Base-by-base conservation (phyloP, 2,113 vertebrate genomes). In the Muntiacus reevesi region DNA sequence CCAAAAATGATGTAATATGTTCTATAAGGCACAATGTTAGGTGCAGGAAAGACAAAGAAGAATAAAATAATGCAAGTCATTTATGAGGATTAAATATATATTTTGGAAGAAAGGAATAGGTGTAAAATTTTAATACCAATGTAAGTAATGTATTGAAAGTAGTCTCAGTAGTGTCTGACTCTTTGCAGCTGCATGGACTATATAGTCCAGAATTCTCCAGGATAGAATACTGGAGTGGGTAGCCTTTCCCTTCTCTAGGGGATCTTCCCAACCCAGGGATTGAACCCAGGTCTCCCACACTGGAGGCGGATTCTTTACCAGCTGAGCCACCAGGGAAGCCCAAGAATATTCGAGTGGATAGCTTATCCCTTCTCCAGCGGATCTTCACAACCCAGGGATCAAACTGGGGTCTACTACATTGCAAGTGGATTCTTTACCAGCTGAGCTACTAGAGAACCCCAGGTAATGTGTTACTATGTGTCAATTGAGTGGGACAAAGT, bases 361-460 rank as follows among this genome's bases (percentile, higher is more conserved):
- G n/a, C n/a, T n/a, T 71, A 21, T 36, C 17, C 9, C 17, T 71
- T 71, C n/a, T 71, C n/a, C 64, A 36, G 64, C 0, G 0, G n/a
- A 36, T 71, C n/a, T 71, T 36, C 64, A 9, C 17, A 67, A 67
- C 8, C 64, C 64, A 67, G 64, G 64, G 17, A 36, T 71, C 17
- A 71, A 71, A 71, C 17, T 71, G 17, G 64, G 64, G 4, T 71
- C 64, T 71, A 36, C n/a, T 71, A 36, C 17, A 36, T 36, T 36
- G n/a, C 64, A 71, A 71, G 17, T 0, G 2, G 9, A 71, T 21
- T 71, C 64, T 71, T 36, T 23, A 71, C n/a, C 9, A 71, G n/a
- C 64, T 71, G n/a, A 71, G n/a, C n/a, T 71, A 71, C n/a, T 71
- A 71, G 64, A 19, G 64, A 71, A 36, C 17, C 4, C 17, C 64